Conservation (phyloP, 2,888 invertebrate species). For the Lepidocyrtoides sp. region DNA sequence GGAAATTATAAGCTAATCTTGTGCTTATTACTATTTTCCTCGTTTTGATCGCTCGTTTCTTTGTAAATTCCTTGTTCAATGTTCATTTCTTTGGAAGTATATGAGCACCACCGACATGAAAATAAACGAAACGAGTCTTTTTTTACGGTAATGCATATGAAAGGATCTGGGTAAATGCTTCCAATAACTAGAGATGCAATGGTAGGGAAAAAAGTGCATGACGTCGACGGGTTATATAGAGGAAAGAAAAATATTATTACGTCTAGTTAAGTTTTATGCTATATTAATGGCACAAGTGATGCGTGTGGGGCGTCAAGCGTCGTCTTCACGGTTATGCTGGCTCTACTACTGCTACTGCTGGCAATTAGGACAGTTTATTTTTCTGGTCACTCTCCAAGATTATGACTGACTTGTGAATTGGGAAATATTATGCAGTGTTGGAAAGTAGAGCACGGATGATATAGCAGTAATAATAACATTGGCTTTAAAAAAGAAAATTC, state of each 20-base stretch:
- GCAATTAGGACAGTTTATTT: conserved; percentile 78
- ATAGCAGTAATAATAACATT: neutral
- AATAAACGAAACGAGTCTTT: too few relatives aligned
- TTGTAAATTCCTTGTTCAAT: too few relatives aligned
- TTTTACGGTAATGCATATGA: too few relatives aligned
- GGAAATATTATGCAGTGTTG: neutral
- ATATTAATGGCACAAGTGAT: conserved; percentile 44
- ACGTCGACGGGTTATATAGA: neutral
- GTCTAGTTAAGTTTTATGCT: conserved; percentile 32
- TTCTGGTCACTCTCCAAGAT: conserved; percentile 78
- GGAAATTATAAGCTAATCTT: neutral
- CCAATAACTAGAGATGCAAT: neutral
- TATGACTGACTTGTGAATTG: conserved; percentile 56
- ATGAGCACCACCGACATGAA: too few relatives aligned
- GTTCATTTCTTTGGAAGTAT: too few relatives aligned
- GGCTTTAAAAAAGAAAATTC: neutral
- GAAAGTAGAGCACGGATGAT: conserved; percentile 19
- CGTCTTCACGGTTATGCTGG: conserved; percentile 15
- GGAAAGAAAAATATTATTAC: neutral
- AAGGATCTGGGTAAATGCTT: too few relatives aligned
- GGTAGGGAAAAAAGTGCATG: neutral
- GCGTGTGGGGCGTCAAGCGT: conserved; percentile 14
- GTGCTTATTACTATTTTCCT: too few relatives aligned
- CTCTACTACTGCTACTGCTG: conserved; percentile 31
- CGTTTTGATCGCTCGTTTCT: too few relatives aligned